Evolutionary conservation across 2,888 invertebrate species (phyloP).

Genomic region (Pseudoips prasinana): DNA sequence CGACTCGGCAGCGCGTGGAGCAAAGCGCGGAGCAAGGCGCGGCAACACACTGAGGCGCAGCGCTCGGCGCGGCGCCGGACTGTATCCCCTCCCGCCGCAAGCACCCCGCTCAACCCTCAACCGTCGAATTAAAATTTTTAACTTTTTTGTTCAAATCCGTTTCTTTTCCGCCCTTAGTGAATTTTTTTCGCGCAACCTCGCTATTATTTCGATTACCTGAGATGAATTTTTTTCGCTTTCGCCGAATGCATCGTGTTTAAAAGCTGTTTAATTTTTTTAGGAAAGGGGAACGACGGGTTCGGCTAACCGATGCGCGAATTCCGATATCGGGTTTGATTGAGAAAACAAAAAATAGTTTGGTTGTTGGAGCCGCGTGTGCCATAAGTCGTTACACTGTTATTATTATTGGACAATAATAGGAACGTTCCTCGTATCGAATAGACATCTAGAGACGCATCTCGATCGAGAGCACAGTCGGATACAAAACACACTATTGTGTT

Average conservation of each 20-base stretch:
- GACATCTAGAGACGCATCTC: too few species aligned
- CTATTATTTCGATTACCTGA: conserved; percentile 81
- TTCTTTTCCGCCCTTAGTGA: conserved; percentile 81
- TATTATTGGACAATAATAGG: conserved; percentile 6
- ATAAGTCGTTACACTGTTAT: conserved; percentile 32
- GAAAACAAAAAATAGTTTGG: conserved; percentile 42
- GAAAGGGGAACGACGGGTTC: conserved; percentile 73
- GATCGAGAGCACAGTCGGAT: too few species aligned
- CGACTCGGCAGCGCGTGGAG: conserved; percentile 2
- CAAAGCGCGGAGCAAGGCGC: conserved; percentile 9
- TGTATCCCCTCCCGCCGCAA: conserved; percentile 11
- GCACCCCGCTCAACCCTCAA: conserved; percentile 44
- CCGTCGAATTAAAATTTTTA: conserved; percentile 69
- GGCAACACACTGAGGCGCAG: conserved; percentile 11
- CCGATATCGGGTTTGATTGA: conserved; percentile 68
- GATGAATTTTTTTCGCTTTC: conserved; percentile 69
- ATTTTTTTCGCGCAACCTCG: conserved; percentile 76
- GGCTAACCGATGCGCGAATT: conserved; percentile 77
- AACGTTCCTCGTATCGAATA: not conserved
- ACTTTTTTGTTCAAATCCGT: conserved; percentile 78
- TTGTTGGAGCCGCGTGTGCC: conserved; percentile 36
- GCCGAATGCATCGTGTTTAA: conserved; percentile 67
- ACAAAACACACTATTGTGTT: too few species aligned
- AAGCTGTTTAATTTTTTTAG: conserved; percentile 79
- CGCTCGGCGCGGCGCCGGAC: conserved; percentile 15